Conservation (phyloP, 2,888 invertebrate genomes). For the Drosophila atripex region DNA sequence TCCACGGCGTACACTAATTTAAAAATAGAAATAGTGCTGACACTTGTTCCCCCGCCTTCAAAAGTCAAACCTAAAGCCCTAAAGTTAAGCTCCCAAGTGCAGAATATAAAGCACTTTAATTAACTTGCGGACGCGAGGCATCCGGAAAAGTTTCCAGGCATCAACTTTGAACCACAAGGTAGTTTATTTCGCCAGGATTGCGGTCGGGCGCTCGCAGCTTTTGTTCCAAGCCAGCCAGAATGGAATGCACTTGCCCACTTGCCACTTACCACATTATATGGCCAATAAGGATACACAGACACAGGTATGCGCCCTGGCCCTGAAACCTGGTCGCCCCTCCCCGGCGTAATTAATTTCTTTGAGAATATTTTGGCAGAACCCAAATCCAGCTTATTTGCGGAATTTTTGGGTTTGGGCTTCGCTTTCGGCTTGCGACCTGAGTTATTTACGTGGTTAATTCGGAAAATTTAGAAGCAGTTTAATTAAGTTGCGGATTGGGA, state of each 20-base stretch:
- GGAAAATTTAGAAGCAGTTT: conserved; percentile 54
- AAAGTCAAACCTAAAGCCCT: conserved; percentile 43
- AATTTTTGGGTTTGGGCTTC: conserved; percentile 13
- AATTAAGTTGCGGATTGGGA: conserved; percentile 53
- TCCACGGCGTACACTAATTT: background rate
- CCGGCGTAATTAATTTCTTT: conserved; percentile 71
- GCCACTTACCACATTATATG: conserved; percentile 61
- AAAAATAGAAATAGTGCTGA: background rate
- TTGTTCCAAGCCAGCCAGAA: conserved; percentile 2
- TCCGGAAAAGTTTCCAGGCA: conserved; percentile 68
- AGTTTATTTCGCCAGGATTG: conserved; percentile 77
- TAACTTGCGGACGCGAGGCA: conserved; percentile 73
- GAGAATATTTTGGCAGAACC: conserved; percentile 60
- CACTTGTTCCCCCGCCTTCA: background rate
- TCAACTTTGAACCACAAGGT: conserved; percentile 80
- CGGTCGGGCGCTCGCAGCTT: conserved; percentile 44
- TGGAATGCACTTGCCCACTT: conserved; percentile 46
- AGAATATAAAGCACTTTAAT: conserved; percentile 77
- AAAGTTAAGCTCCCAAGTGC: conserved; percentile 43
- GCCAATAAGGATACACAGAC: conserved; percentile 66
- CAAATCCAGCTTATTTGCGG: conserved; percentile 50
- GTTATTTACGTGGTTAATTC: conserved; percentile 68
- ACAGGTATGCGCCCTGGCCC: conserved; percentile 35
- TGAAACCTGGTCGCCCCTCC: conserved; percentile 1
- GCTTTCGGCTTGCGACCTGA: conserved; percentile 43